phyloP scores from a whole-genome alignment of 2,888 invertebrate species.

The Lepidocyrtinus sp. region DNA sequence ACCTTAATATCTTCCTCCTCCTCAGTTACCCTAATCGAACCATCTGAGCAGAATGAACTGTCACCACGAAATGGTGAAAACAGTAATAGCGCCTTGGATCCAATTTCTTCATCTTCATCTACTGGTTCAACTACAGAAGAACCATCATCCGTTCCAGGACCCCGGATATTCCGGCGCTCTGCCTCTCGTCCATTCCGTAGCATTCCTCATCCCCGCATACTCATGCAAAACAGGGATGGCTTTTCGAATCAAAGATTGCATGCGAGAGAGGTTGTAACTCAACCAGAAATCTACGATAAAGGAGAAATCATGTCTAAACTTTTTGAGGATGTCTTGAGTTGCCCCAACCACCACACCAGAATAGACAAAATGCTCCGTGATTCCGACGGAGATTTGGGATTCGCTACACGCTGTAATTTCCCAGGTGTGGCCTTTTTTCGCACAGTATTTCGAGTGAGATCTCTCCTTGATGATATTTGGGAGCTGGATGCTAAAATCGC shows the following conservation, averaged over 20 bases:
- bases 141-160: slow-evolving; percentile 16
- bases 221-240: slow-evolving; percentile 61
- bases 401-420: slow-evolving; percentile 68
- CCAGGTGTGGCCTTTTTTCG: slow-evolving; percentile 69
- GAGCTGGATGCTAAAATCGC: slow-evolving; percentile 64
- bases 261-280: slow-evolving; percentile 44
- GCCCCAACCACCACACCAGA: slow-evolving; percentile 61
- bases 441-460: slow-evolving; percentile 64
- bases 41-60: slow-evolving; percentile 10
- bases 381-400: slow-evolving; percentile 65
- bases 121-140: slow-evolving; percentile 33
- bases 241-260: slow-evolving; percentile 42
- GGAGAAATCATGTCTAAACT: slow-evolving; percentile 60
- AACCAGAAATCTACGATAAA: slow-evolving; percentile 60
- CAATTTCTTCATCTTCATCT: background rate
- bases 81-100: slow-evolving; percentile 2
- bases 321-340: slow-evolving; percentile 64
- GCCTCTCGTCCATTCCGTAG: slow-evolving; percentile 46
- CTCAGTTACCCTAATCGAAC: background rate
- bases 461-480: slow-evolving; percentile 66
- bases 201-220: slow-evolving; percentile 68
- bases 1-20: slow-evolving; percentile 23
- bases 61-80: slow-evolving; percentile 2
- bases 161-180: slow-evolving; percentile 34
- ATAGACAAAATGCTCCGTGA: slow-evolving; percentile 51